phyloP scores from a whole-genome alignment of 2,888 invertebrate species.

The Eupithecia tripunctaria region DNA sequence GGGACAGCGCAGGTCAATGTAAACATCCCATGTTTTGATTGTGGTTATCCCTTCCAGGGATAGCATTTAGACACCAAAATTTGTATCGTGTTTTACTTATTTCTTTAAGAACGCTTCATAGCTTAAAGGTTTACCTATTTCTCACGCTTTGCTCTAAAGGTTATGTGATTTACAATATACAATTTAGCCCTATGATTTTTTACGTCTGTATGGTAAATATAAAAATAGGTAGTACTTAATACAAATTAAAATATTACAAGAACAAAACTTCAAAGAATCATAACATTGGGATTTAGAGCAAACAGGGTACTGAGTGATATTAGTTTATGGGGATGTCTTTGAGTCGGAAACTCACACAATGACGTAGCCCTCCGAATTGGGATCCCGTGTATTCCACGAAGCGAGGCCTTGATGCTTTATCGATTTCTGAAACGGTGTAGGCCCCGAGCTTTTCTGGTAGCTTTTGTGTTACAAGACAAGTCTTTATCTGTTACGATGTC shows the following conservation, averaged over 20 bases:
- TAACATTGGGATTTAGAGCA: conserved; percentile 28
- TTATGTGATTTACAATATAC: too few relatives aligned
- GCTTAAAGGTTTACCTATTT: neutral
- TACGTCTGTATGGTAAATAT: too few relatives aligned
- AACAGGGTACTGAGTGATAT: conserved; percentile 27
- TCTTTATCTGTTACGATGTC: neutral
- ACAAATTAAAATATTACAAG: neutral
- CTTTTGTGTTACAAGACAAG: neutral
- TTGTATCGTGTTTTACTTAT: neutral
- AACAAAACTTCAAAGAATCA: conserved; percentile 19
- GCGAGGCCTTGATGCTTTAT: conserved; percentile 47
- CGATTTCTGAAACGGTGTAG: conserved; percentile 40
- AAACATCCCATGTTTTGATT: neutral
- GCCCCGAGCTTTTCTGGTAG: conserved; percentile 19
- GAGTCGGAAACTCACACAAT: conserved; percentile 37
- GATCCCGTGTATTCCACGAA: conserved; percentile 49
- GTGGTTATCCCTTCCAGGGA: neutral
- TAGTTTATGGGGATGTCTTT: conserved; percentile 38
- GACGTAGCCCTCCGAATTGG: conserved; percentile 46
- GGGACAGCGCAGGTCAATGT: neutral
- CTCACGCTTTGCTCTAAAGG: too few relatives aligned
- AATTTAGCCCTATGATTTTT: too few relatives aligned
- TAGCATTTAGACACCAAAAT: neutral
- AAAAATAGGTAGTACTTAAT: neutral
- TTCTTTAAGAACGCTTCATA: neutral